Base-by-base conservation (phyloP, 92 coral and sea anemone species). In the Paragorgia papillata region DNA sequence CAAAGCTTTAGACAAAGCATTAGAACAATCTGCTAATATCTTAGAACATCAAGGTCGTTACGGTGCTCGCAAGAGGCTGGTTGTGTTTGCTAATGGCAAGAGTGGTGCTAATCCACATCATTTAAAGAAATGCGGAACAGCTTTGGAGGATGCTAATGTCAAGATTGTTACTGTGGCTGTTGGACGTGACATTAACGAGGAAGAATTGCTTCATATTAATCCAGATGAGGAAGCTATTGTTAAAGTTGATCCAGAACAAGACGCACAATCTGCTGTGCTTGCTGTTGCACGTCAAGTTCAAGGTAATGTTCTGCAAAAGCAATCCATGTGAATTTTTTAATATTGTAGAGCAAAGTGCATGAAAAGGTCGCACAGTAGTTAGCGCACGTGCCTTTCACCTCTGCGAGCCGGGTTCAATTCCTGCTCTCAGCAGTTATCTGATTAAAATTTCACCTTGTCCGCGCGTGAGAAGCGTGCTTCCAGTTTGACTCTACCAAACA, bases 111-210 rank as follows among this genome's bases (percentile, higher is more conserved):
- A 55, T 71, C 78, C 63, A 1, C 19, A 41, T 22, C 78, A 71
- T 19, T 57, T 71, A 3, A 71, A 71, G 41, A 71, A 71, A 32
- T 71, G 20, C 64, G 64, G 64, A 29, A 55, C 78, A 9, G 40
- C 57, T 27, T 54, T 71, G 63, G 62, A 53, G 18, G 78, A 54
- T 17, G 41, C 78, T 2, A 34, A 71, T 35, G 78, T 71, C 12
- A 71, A 71, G 37, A 64, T 71, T 43, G 78, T 71, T 7, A 71
- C 78, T 8, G 78, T 71, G 15, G 78, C 78, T 71, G 78, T 71
- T 33, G 78, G 78, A 0, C 25, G 54, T 54, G 78, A 71, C 63
- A 58, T 71, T 35, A 51, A 71, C 32, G 50, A 53, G 29, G 78
- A 71, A 27, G 78, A 71, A 55, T 71, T 71, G 54, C 78, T 63